Evolutionary conservation across 2,113 vertebrate species (phyloP).

Genomic region (Oenanthe melanoleuca): DNA sequence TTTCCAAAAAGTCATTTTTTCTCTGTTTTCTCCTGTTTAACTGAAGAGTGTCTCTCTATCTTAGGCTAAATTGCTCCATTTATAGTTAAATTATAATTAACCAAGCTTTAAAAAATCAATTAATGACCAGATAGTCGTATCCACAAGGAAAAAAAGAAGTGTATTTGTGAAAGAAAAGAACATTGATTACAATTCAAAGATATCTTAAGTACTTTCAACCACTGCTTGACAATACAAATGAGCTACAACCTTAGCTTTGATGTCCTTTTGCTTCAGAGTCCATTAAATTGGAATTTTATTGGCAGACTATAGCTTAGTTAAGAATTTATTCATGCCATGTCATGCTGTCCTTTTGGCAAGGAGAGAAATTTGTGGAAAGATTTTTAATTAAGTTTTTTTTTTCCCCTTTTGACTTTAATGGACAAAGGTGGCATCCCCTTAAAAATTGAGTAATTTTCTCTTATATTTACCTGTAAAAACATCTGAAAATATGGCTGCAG

Average conservation of each 20-base stretch:
- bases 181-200: neutral
- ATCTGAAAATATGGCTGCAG: neutral
- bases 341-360: neutral
- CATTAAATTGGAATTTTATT: neutral
- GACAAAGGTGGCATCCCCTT: neutral
- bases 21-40: neutral
- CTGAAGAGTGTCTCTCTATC: neutral
- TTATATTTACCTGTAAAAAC: neutral
- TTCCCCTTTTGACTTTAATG: neutral
- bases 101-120: neutral
- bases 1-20: neutral
- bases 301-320: neutral
- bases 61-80: neutral
- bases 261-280: neutral
- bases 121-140: neutral
- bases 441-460: neutral
- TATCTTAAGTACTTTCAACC: neutral
- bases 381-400: neutral
- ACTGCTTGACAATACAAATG: neutral
- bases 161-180: neutral
- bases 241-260: conserved; percentile 1
- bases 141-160: neutral
- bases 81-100: neutral
- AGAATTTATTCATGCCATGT: neutral
- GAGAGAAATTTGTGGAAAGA: neutral